Percentiles rank a stretch among this genome's conserved stretches.
Conservation (phyloP, 2,797 vertebrate species). For the Gallinago solitaria region DNA sequence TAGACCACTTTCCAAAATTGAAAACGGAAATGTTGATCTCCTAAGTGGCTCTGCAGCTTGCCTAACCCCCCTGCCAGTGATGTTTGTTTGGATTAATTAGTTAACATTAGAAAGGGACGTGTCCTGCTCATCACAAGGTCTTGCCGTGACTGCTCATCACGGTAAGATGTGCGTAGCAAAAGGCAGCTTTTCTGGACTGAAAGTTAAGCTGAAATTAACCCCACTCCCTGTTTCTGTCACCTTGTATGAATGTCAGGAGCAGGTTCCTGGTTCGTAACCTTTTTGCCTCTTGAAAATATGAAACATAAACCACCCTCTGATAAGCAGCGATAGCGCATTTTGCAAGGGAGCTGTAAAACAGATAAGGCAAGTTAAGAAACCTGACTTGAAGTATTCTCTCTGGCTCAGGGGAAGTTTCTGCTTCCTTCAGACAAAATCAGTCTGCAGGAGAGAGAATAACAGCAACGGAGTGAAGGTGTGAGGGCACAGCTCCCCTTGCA, state of each 20-base stretch:
- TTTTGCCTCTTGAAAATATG: slow-evolving; percentile 15
- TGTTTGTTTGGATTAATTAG: neutral
- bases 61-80: neutral
- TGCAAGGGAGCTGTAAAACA: neutral
- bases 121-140: neutral
- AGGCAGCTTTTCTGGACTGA: neutral
- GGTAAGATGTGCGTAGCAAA: accelerated
- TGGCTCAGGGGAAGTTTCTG: neutral
- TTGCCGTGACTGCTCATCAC: neutral
- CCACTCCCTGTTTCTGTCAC: neutral
- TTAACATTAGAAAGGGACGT: neutral
- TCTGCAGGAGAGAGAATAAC: neutral
- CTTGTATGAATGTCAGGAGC: neutral
- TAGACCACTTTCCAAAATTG: neutral
- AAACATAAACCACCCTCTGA: neutral
- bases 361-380: neutral
- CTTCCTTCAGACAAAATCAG: accelerated
- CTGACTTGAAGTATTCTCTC: neutral
- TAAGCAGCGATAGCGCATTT: neutral
- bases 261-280: slow-evolving; percentile 19
- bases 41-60: neutral
- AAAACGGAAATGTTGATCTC: neutral
- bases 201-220: neutral
- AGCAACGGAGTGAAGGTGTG: neutral
- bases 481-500: neutral